Conservation (phyloP, 2,797 vertebrate species). For the Dipus sagitta region DNA sequence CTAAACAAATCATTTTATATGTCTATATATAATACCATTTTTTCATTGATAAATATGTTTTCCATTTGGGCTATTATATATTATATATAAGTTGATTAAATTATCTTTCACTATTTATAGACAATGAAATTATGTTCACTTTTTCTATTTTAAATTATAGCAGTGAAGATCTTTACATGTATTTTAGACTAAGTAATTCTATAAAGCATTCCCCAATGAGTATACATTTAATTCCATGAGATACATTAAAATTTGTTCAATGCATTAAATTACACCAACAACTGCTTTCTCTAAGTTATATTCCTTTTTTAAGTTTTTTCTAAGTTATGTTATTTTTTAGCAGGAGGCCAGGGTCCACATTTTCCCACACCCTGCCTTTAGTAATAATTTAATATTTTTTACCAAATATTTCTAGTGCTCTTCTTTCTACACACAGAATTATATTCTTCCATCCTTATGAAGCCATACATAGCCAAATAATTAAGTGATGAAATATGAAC, state of each 20-base stretch:
- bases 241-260: not conserved
- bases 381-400: not conserved
- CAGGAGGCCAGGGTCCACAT: not conserved
- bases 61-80: not conserved
- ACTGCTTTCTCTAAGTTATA: not conserved
- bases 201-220: not conserved
- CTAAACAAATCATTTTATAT: not conserved
- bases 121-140: not conserved
- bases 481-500: not conserved
- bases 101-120: not conserved
- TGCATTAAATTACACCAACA: not conserved
- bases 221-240: not conserved
- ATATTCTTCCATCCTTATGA: not conserved
- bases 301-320: not conserved
- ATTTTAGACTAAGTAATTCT: not conserved
- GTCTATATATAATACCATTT: not conserved
- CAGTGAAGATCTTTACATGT: not conserved
- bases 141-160: not conserved
- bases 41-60: not conserved
- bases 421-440: not conserved
- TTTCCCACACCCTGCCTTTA: not conserved
- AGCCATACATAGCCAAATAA: not conserved
- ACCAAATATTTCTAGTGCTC: not conserved
- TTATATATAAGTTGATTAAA: not conserved
- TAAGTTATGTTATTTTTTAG: not conserved